Conservation (phyloP, 2,888 invertebrate species). For the Microplitis deprimator region DNA sequence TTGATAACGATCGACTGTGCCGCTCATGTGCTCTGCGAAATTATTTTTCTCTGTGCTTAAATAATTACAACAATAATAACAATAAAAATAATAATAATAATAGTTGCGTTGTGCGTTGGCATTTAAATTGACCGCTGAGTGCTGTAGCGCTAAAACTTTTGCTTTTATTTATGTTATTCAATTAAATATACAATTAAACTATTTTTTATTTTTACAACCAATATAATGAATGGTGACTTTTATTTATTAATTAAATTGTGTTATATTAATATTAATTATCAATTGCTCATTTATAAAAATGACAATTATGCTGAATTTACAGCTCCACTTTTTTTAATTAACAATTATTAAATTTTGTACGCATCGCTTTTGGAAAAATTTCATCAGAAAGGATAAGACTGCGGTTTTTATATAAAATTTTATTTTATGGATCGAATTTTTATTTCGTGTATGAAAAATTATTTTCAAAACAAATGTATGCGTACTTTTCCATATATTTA, state of each 20-base stretch:
- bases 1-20: constrained; percentile 33
- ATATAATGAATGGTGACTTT: constrained; percentile 5
- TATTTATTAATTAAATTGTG: not conserved
- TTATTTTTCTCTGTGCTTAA: constrained; percentile 35
- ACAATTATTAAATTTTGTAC: too few relatives aligned
- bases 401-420: too few relatives aligned
- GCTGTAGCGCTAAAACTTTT: constrained; percentile 31
- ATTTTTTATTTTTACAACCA: constrained; percentile 10
- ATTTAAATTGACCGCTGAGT: constrained; percentile 28
- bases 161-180: constrained; percentile 24
- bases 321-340: too few relatives aligned
- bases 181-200: constrained; percentile 1
- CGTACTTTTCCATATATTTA: too few relatives aligned
- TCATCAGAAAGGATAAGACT: too few relatives aligned
- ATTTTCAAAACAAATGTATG: too few relatives aligned
- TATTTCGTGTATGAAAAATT: too few relatives aligned
- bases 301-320: too few relatives aligned
- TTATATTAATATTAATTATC: not conserved
- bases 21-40: constrained; percentile 36
- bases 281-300: too few relatives aligned
- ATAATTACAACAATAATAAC: not conserved
- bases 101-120: constrained; percentile 37
- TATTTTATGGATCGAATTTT: too few relatives aligned
- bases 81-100: constrained; percentile 32
- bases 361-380: too few relatives aligned